A percentile compares a stretch with the other conserved stretches of the same genome.
Conservation (phyloP, 2,797 vertebrate genomes). For the Megaceryle alcyon region DNA sequence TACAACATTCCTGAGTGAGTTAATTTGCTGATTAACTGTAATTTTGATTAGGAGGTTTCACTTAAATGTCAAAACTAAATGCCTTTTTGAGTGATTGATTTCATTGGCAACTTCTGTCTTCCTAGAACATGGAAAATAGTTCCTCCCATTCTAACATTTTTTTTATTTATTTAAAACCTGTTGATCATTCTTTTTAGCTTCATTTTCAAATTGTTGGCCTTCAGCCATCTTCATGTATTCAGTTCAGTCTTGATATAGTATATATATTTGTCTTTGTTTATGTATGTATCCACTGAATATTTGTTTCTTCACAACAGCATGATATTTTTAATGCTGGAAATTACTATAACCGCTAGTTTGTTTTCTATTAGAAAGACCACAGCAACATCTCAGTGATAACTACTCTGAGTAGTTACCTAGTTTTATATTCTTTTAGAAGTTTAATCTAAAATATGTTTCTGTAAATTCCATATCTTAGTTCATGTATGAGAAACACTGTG, state of each 20-base stretch:
- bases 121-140: background rate
- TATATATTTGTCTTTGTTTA: background rate
- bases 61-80: slow-evolving; percentile 8
- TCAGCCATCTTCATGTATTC: background rate
- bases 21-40: background rate
- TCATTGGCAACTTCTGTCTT: background rate
- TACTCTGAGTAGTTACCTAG: background rate
- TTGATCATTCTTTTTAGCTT: background rate
- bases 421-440: background rate
- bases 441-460: background rate
- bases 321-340: background rate
- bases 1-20: background rate
- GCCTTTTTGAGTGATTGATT: background rate
- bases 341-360: background rate
- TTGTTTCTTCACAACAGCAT: background rate
- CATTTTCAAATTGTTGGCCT: background rate
- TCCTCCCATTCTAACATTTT: background rate
- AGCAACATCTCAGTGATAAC: background rate
- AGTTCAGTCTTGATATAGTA: background rate
- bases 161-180: background rate
- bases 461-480: background rate
- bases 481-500: background rate
- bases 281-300: background rate
- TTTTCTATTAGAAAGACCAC: background rate
- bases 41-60: background rate